These are phyloP conservation scores for Sarotherodon lohbergeri DNA, from an alignment of 2,113 vertebrate genomes.

Conservation along the genomic window DNA sequence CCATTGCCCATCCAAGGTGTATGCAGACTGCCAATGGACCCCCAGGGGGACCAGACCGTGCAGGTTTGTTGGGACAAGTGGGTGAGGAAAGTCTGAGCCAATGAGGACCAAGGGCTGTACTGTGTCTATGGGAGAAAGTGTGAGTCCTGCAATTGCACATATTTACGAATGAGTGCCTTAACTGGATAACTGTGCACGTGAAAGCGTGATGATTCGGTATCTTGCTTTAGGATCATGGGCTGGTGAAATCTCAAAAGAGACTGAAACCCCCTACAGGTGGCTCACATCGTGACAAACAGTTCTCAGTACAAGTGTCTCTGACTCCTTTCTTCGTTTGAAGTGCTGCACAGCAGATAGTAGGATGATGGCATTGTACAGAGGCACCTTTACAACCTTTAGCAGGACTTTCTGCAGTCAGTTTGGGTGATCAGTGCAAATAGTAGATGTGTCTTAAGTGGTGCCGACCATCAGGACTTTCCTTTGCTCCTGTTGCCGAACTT, in stretches of 20 bases:
- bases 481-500: neutral
- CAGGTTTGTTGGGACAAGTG: neutral
- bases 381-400: neutral
- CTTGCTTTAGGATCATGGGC: fast-evolving
- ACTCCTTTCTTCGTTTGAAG: neutral
- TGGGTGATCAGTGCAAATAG: neutral
- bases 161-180: neutral
- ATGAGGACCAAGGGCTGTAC: neutral
- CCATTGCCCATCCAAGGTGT: neutral
- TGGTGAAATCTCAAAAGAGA: neutral
- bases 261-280: neutral
- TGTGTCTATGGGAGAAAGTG: neutral
- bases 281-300: neutral
- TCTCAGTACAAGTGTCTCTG: neutral
- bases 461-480: neutral
- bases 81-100: neutral
- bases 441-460: neutral
- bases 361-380: neutral
- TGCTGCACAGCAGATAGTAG: too few relatives aligned
- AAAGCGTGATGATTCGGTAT: neutral
- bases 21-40: neutral
- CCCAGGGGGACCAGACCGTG: neutral
- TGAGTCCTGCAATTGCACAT: neutral
- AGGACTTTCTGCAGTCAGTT: neutral
- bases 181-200: neutral